A percentile compares a stretch with the other conserved stretches of the same genome.
These are phyloP conservation scores for Colletes gigas DNA, from an alignment of 1,140 invertebrate genomes.

Conservation along the genomic window DNA sequence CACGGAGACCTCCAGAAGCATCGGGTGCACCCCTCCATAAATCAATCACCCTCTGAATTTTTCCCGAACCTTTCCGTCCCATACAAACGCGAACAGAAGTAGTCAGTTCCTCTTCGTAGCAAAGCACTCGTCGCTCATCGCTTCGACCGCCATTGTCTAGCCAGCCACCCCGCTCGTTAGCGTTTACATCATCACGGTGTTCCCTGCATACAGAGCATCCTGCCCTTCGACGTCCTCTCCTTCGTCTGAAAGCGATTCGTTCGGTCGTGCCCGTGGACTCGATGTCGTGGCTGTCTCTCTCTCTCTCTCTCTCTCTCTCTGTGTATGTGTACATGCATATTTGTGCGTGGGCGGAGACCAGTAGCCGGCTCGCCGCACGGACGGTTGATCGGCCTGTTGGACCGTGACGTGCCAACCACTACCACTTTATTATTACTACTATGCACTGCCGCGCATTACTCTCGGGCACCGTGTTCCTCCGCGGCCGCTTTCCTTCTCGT, in stretches of 20 bases:
- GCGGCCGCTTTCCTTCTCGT: slow-evolving; percentile 17
- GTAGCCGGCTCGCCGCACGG: slow-evolving; percentile 73
- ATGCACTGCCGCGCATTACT: slow-evolving; percentile 67
- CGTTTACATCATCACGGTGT: slow-evolving; percentile 7
- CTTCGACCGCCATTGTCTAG: neutral
- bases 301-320: neutral
- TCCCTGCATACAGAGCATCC: neutral
- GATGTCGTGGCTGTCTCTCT: neutral
- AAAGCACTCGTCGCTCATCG: neutral
- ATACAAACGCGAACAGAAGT: neutral
- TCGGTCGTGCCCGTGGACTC: slow-evolving; percentile 1
- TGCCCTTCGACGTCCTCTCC: slow-evolving; percentile 1
- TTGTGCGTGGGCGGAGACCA: slow-evolving; percentile 76
- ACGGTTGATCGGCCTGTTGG: slow-evolving; percentile 77
- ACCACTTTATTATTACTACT: slow-evolving; percentile 77
- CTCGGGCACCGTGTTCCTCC: slow-evolving; percentile 6
- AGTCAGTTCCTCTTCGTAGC: neutral
- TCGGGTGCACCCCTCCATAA: neutral
- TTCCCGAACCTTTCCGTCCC: neutral
- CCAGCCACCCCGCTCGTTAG: slow-evolving; percentile 1
- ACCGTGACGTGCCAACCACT: slow-evolving; percentile 77
- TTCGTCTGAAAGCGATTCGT: slow-evolving; percentile 1
- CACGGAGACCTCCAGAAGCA: too few relatives aligned
- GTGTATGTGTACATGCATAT: slow-evolving; percentile 23
- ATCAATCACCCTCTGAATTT: neutral